Evolutionary conservation across 2,113 vertebrate genomes (phyloP).

Genomic region (Archocentrus centrarchus): DNA sequence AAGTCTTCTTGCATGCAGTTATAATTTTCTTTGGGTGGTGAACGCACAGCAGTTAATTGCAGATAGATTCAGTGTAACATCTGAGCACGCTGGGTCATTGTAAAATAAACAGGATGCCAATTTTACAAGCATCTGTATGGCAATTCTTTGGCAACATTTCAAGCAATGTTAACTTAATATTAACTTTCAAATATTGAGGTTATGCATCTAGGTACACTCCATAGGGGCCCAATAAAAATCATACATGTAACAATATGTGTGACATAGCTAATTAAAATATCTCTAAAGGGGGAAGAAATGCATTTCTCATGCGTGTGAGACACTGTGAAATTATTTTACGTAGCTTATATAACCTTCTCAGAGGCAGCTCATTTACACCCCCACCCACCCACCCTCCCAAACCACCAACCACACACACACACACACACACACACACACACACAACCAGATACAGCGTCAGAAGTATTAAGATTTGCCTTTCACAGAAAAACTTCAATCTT

Average conservation of each 20-base stretch:
- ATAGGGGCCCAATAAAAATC: constrained; percentile 23
- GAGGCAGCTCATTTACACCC: constrained; percentile 42
- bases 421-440: not conserved
- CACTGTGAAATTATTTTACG: constrained; percentile 58
- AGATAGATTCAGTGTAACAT: not conserved
- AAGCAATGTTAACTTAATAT: not conserved
- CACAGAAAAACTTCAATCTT: constrained; percentile 9
- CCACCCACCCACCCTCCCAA: no score
- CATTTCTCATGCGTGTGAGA: constrained; percentile 55
- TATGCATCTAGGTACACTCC: constrained; percentile 29
- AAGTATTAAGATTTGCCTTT: constrained; percentile 49
- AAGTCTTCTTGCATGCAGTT: constrained; percentile 24
- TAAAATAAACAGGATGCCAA: constrained; percentile 25
- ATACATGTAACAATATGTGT: constrained; percentile 40
- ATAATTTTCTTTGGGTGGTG: constrained; percentile 24
- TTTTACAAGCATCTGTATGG: not conserved
- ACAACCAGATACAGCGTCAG: constrained; percentile 25
- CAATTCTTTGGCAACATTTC: not conserved
- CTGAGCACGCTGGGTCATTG: not conserved
- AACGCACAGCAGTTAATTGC: constrained; percentile 16
- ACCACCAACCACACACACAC: no score
- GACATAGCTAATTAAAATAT: constrained; percentile 61
- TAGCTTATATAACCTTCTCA: constrained; percentile 52
- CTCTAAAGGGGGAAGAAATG: not conserved
- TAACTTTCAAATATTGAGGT: constrained; percentile 34